Base-by-base conservation (phyloP, 2,888 invertebrate species). In the Heliconius hortense region DNA sequence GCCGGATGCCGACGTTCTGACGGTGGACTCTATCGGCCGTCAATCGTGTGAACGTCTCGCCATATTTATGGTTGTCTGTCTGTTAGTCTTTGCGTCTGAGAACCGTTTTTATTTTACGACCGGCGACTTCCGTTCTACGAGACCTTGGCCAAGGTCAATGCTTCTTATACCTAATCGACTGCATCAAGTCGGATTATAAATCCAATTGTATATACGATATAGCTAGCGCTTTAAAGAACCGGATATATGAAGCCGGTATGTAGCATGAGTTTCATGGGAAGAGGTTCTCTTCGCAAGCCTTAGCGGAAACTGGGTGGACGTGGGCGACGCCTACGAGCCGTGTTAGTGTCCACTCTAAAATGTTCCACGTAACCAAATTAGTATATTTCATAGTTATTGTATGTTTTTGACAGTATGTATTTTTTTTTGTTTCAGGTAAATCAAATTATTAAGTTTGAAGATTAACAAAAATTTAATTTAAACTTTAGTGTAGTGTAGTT, bases 31-130 rank as follows among this genome's bases (percentile, higher is more conserved):
- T 93, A 93, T 93, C 92, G 92, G 84, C 88, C 91, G 92, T 90
- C 93, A 89, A 93, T 94, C 93, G 92, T 88, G 86, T 87, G 86
- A 89, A 87, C 88, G 88, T 88, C 90, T 89, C 85, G 89, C 87
- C 87, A 88, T 90, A 89, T 90, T 89, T 90, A 90, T 86, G 87
- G 83, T 82, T 84, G 87, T 87, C 85, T 87, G 86, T 88, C 87
- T 88, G 90, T 91, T 88, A 89, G 91, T 89, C 88, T 89, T 86
- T 86, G 88, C 85, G 85, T 82, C 85, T 85, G 85, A 85, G 86
- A 90, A 87, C 82, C 87, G 86, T 91, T 91, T 92, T 90, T 89
- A 89, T 91, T 92, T 92, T 93, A 93, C 89, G 92, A 92, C 86
- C 85, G 85, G 87, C 86, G 83, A 90, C 91, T 91, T 93, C 93